These are phyloP conservation scores for Eclectus roratus DNA, from an alignment of 2,113 vertebrate species.

Conservation along the genomic window DNA sequence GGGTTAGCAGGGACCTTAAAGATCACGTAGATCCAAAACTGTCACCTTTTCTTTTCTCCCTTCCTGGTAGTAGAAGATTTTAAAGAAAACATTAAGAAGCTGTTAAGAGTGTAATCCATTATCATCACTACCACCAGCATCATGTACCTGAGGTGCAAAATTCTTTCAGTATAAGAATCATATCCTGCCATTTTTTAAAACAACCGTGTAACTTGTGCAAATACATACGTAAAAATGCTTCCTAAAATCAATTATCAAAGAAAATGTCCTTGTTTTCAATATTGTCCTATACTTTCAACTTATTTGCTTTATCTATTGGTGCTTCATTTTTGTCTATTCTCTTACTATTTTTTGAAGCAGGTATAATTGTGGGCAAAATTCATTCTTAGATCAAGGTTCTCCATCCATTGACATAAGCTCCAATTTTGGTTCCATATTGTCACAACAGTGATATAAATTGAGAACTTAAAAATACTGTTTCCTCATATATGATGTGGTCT, in stretches of 20 bases:
- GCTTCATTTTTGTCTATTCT: neutral
- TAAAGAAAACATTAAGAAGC: neutral
- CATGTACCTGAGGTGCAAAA: neutral
- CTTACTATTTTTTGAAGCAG: neutral
- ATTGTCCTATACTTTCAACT: neutral
- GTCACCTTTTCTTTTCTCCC: neutral
- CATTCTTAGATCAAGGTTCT: neutral
- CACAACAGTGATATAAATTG: neutral
- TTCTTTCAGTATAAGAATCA: neutral
- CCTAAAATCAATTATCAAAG: neutral
- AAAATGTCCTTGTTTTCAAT: neutral
- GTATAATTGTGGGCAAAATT: neutral
- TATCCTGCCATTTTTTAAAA: neutral
- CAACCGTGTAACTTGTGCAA: fast-evolving
- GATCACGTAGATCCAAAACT: neutral
- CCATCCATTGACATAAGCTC: neutral
- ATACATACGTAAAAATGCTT: neutral
- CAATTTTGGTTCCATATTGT: neutral
- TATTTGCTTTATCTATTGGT: neutral
- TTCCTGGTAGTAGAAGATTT: neutral
- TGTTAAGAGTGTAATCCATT: neutral
- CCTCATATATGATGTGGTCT: neutral
- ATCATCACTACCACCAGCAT: neutral
- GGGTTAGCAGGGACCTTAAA: neutral
- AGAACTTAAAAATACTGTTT: neutral